A percentile compares a stretch with the other conserved stretches of the same genome.
Evolutionary conservation across 2,797 vertebrate genomes (phyloP).

Genomic region (Rachycentron canadum): DNA sequence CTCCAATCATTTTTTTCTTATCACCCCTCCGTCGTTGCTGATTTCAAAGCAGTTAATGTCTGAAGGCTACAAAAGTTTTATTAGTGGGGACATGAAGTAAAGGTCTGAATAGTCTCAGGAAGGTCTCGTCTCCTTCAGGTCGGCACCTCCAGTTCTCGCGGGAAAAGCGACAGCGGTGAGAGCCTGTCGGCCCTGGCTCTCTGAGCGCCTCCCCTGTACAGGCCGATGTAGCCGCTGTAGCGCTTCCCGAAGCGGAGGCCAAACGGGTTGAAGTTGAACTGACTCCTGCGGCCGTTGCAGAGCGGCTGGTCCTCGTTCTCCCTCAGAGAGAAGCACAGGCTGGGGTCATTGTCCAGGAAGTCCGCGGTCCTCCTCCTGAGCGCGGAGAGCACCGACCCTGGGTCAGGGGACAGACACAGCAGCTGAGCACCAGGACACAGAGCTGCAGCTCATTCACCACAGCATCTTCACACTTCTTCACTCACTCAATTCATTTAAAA

Average conservation of each 20-base stretch:
- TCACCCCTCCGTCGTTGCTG: neutral
- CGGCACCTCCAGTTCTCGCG: conserved; percentile 65
- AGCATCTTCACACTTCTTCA: no score
- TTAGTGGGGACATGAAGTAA: conserved; percentile 40
- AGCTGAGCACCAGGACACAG: neutral
- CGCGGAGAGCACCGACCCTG: conserved; percentile 49
- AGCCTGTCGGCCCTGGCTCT: conserved; percentile 51
- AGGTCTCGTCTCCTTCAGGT: conserved; percentile 48
- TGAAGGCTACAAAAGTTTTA: conserved; percentile 64
- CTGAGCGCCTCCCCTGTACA: conserved; percentile 34
- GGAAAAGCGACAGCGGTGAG: conserved; percentile 63
- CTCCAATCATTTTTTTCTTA: neutral
- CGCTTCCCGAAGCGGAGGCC: conserved; percentile 88
- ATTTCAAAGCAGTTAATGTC: conserved; percentile 3
- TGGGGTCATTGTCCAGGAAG: conserved; percentile 66
- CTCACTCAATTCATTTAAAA: no score
- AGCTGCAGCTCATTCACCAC: no score
- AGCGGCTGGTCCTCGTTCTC: conserved; percentile 79
- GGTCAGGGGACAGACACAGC: conserved; percentile 29
- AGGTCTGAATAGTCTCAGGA: neutral
- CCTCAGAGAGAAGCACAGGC: conserved; percentile 81
- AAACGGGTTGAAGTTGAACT: conserved; percentile 90
- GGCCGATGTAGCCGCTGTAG: conserved; percentile 30
- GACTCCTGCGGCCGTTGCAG: conserved; percentile 84
- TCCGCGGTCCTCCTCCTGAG: conserved; percentile 42